Evolutionary conservation across 2,113 vertebrate genomes (phyloP), one percentile per base, ranked within the genome.

Genomic region (Merops nubicus): DNA sequence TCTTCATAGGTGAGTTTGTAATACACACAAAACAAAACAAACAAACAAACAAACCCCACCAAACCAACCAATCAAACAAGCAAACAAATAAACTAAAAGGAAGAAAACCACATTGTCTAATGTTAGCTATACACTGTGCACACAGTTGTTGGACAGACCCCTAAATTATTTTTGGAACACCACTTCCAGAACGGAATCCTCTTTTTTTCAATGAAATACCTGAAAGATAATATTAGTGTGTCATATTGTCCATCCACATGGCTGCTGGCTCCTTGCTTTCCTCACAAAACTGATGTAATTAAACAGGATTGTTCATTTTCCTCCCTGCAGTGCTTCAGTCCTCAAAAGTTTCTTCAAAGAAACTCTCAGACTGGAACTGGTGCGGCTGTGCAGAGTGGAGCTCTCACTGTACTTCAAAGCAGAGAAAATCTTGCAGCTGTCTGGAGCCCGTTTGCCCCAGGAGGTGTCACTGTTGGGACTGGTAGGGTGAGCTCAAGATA

Each of bases 391-490:
- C 34, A 65, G 33, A 68, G 67, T 4, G 62, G 36, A 76, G 62
- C 84, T 64, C 64, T 74, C 43, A 16, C 40, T 73, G 73, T 53
- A n/a, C 69, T 93, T 80, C 64, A 92, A 84, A 88, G 95, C 78
- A 14, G 29, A 77, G 84, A 63, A 89, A 95, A 95, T 22, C 19
- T 26, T 21, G 53, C 73, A 93, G 96, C 80, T 80, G 74, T 12
- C 84, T 63, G 96, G 84, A 60, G 83, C 93, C 86, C 65, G 48
- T 45, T 86, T 79, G 74, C 31, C 89, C 97, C 98, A 97, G 97
- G 97, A 98, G 98, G 98, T 97, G 98, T 98, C 98, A 96, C 97
- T 98, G 87, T 97, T 96, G 97, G 78, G 95, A 98, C 97, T 97
- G 21, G 47, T 85, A 97, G 97, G 79, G 88, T 70, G 53, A 70